phyloP scores from a whole-genome alignment of 64 coral and sea anemone genomes.

The Stylophora pistillata region DNA sequence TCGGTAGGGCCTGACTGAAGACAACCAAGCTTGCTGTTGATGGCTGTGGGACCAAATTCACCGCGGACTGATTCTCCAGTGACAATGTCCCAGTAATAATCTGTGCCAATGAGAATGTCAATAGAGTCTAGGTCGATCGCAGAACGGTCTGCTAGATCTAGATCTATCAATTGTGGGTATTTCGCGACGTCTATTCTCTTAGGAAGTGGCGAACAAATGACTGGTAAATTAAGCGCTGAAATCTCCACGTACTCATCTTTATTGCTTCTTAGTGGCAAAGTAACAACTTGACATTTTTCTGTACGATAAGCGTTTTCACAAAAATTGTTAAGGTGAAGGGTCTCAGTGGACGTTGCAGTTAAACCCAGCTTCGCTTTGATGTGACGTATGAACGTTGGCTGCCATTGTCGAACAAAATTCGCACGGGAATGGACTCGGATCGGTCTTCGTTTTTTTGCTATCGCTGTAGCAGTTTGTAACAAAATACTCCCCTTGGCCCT shows the following conservation, averaged over 20 bases:
- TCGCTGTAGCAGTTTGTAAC: slow-evolving; percentile 49
- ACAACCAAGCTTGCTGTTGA: slow-evolving; percentile 58
- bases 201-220: slow-evolving; percentile 6
- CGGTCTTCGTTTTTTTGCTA: slow-evolving; percentile 14
- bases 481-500: neutral
- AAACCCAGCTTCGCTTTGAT: slow-evolving; percentile 36
- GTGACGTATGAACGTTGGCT: slow-evolving; percentile 46
- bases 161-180: neutral
- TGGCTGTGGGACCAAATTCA: slow-evolving; percentile 54
- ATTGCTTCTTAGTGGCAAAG: neutral
- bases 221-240: neutral
- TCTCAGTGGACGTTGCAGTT: slow-evolving; percentile 6
- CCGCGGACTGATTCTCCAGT: slow-evolving; percentile 34
- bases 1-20: slow-evolving; percentile 48
- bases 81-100: slow-evolving; percentile 73
- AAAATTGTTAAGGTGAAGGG: slow-evolving; percentile 39
- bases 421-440: slow-evolving; percentile 27
- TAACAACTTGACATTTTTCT: slow-evolving; percentile 39
- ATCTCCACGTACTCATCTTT: neutral
- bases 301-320: slow-evolving; percentile 14
- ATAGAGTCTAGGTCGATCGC: slow-evolving; percentile 1
- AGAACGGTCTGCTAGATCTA: neutral
- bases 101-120: slow-evolving; percentile 66
- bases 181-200: neutral
- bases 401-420: slow-evolving; percentile 57